Evolutionary conservation across 1,140 invertebrate species (phyloP), one percentile per base, ranked within the genome.

Genomic region (Mya arenaria): DNA sequence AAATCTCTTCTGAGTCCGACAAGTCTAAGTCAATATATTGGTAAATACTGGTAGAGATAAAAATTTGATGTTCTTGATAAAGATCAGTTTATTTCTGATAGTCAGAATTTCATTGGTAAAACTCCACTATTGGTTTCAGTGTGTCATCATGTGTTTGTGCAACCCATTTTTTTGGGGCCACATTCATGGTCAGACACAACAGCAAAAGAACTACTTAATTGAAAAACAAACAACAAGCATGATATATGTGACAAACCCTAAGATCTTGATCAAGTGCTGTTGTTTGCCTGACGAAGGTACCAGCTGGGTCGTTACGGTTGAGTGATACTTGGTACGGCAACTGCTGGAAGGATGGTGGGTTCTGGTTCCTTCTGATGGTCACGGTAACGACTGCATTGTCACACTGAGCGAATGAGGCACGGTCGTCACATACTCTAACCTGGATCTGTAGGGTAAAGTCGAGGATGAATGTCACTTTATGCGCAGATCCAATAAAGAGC

Each of bases 371-470:
- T 28, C 17, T 34, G 23, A 82, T 48, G 13, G 55, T 72, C 4
- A 82, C 73, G 23, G 36, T 82, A n/a, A 69, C 79, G 8, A 25
- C n/a, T n/a, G 69, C 71, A 13, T 19, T 13, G 17, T 28, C 79
- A 66, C 79, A 82, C 28, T 56, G 48, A 13, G 10, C n/a, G 34
- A 34, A 66, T 30, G 36, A 1, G 44, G 66, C 71, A 19, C 77
- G 65, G 13, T 65, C 15, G 34, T 82, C 79, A 55, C 79, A 82
- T 1, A 82, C 79, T 74, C 44, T 37, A 19, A 82, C 30, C 34
- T 13, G n/a, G 1, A 72, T n/a, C 79, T 82, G 25, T n/a, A 39
- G 13, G 58, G 6, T 25, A 28, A 28, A 58, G 25, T 19, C 25
- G 48, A 23, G 25, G 8, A 52, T 2, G 25, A n/a, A 10, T 52